A percentile compares a stretch with the other conserved stretches of the same genome.
Conservation (phyloP, 2,888 invertebrate species). For the Glaucopsyche alexis region DNA sequence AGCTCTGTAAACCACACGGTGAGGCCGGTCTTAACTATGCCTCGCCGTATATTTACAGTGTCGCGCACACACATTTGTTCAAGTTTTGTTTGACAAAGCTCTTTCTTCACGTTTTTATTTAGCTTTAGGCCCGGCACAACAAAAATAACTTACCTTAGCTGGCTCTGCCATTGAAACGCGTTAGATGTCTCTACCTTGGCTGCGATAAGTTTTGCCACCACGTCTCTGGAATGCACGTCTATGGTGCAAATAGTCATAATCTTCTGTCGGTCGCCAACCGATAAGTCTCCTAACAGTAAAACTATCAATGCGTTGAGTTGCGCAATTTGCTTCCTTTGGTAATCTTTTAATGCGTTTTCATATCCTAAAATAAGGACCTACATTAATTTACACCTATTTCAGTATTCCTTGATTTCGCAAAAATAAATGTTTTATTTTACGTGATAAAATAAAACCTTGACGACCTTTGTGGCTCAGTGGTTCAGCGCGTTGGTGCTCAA, state of each 20-base stretch:
- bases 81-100: too few relatives aligned
- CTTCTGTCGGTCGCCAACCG: slow-evolving; percentile 92
- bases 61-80: too few relatives aligned
- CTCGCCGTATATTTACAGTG: too few relatives aligned
- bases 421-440: neutral
- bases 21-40: too few relatives aligned
- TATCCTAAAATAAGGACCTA: slow-evolving; percentile 78
- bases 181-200: slow-evolving; percentile 89
- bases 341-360: slow-evolving; percentile 95
- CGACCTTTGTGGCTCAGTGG: too few relatives aligned
- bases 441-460: too few relatives aligned
- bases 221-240: slow-evolving; percentile 96
- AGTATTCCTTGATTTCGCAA: neutral
- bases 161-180: slow-evolving; percentile 95
- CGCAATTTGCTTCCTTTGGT: slow-evolving; percentile 91
- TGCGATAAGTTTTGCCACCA: slow-evolving; percentile 91
- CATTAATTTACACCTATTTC: neutral
- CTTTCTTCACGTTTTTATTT: too few relatives aligned
- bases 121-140: too few relatives aligned
- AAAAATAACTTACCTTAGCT: slow-evolving; percentile 79
- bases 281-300: slow-evolving; percentile 89
- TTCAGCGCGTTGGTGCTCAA: too few relatives aligned
- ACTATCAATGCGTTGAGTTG: slow-evolving; percentile 92
- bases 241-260: slow-evolving; percentile 98
- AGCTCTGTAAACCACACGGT: too few relatives aligned